phyloP scores from a whole-genome alignment of 2,797 vertebrate genomes.

The Xiphorhynchus erythropygius region DNA sequence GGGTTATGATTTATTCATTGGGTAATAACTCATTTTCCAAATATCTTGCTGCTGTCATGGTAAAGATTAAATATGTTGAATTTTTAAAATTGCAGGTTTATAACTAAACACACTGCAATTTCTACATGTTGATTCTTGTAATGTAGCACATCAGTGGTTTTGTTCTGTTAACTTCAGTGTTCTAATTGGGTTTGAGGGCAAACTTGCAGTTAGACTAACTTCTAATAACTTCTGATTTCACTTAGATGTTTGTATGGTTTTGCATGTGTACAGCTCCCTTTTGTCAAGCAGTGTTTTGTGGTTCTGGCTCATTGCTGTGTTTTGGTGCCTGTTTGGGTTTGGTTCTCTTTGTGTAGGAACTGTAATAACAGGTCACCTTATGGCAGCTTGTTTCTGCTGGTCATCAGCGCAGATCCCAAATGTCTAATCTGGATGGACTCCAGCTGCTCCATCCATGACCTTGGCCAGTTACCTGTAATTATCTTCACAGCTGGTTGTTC shows the following conservation, averaged over 20 bases:
- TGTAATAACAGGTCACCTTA: background rate
- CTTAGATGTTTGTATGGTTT: background rate
- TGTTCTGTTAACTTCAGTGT: background rate
- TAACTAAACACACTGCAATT: background rate
- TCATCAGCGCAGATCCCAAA: fast-evolving
- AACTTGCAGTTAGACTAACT: background rate
- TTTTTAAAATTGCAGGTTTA: background rate
- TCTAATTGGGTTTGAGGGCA: background rate
- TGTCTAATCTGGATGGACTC: background rate
- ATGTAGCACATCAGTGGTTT: background rate
- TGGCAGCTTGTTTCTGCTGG: background rate
- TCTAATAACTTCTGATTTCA: background rate
- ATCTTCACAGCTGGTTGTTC: background rate
- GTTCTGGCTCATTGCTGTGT: background rate
- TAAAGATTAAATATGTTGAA: background rate
- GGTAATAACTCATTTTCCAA: background rate
- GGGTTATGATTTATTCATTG: background rate
- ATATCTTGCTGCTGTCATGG: background rate
- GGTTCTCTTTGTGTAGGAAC: background rate
- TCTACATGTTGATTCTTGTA: background rate
- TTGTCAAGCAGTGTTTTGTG: background rate
- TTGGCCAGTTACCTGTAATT: background rate
- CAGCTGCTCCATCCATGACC: background rate
- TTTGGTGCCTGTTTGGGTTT: background rate
- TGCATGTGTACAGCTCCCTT: background rate